Percentiles rank a stretch among this genome's conserved stretches.
These are phyloP conservation scores for Gallinago undulata DNA, from an alignment of 2,113 vertebrate species.

Conservation along the genomic window DNA sequence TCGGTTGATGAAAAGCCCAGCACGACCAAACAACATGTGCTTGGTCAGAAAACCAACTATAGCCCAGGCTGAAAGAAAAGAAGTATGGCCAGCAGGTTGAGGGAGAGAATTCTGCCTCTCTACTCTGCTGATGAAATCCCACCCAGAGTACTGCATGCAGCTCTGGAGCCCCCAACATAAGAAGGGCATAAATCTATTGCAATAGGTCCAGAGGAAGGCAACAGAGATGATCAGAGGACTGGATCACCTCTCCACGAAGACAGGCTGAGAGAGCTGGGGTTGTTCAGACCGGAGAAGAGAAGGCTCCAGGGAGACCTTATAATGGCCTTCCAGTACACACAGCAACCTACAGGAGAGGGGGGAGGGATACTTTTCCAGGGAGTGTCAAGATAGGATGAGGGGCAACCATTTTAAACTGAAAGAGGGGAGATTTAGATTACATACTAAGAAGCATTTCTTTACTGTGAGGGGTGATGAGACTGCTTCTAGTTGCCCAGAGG, in stretches of 20 bases:
- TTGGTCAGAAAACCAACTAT: neutral
- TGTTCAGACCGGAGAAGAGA: neutral
- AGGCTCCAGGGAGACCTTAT: neutral
- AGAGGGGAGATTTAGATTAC: neutral
- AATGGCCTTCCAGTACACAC: neutral
- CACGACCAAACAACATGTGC: neutral
- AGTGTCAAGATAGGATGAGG: neutral
- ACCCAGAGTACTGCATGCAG: neutral
- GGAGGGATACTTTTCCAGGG: neutral
- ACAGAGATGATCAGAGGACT: neutral
- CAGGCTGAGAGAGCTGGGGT: neutral
- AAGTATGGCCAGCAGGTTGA: neutral
- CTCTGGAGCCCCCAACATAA: too few relatives aligned
- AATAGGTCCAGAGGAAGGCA: neutral
- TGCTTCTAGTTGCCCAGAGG: neutral
- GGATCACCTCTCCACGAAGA: neutral
- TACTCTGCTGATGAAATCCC: neutral
- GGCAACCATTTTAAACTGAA: neutral
- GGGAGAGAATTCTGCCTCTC: neutral
- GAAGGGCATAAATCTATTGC: neutral
- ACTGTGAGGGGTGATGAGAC: neutral
- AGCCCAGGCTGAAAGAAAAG: neutral
- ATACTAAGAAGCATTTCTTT: neutral
- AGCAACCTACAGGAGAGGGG: neutral
- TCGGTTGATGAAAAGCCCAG: neutral